Percentiles rank a stretch among this genome's conserved stretches.
These are phyloP conservation scores for Odontomyia ornata DNA, from an alignment of 2,888 invertebrate species.

Conservation along the genomic window DNA sequence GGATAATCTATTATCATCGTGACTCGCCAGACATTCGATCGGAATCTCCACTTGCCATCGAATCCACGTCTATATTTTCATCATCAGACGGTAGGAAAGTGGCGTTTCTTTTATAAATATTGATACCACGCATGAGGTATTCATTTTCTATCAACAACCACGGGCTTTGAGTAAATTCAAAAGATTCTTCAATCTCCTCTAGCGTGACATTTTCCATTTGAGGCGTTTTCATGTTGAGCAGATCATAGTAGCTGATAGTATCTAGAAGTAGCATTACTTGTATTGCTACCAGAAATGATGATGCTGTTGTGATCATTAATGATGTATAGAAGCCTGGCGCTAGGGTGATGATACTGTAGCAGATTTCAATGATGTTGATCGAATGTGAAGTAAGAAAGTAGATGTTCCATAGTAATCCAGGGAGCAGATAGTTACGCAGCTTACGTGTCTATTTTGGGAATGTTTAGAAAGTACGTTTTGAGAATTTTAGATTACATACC, in stretches of 20 bases:
- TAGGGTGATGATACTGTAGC: conserved; percentile 52
- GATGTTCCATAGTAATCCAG: conserved; percentile 55
- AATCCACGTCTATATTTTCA: neutral
- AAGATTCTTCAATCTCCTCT: conserved; percentile 36
- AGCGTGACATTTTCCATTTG: conserved; percentile 33
- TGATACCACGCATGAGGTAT: conserved; percentile 18
- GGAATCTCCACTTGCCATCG: conserved; percentile 1
- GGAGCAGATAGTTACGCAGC: conserved; percentile 52
- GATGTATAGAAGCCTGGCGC: conserved; percentile 51
- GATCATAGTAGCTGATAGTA: conserved; percentile 54
- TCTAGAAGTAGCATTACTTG: conserved; percentile 55
- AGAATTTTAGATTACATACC: no score
- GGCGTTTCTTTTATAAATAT: conserved; percentile 17
- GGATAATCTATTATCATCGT: neutral
- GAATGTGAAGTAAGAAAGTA: conserved; percentile 53
- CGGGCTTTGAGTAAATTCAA: conserved; percentile 12
- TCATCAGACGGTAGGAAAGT: neutral
- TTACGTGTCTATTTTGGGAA: conserved; percentile 49
- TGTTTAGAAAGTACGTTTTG: no score
- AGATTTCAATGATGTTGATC: conserved; percentile 54
- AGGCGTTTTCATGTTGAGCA: conserved; percentile 47
- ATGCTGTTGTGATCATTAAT: conserved; percentile 52
- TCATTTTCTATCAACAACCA: conserved; percentile 25
- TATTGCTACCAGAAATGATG: conserved; percentile 52
- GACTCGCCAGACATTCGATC: neutral